Percentiles rank a stretch among this genome's conserved stretches.
Conservation (phyloP, 1,140 invertebrate species). For the Helicoverpa zea region DNA sequence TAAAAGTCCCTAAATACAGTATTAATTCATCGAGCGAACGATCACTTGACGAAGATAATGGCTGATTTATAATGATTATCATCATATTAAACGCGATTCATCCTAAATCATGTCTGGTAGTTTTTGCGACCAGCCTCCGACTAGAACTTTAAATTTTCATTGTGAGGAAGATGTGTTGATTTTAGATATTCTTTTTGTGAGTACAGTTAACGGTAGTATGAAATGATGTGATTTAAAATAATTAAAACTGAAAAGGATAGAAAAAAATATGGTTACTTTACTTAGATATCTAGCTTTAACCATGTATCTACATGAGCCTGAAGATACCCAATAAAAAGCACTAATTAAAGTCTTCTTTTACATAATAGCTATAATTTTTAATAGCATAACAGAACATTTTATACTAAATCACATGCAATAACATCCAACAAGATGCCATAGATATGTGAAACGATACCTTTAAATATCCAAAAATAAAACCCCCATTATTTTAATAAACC, state of each 20-base stretch:
- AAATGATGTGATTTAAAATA: too few relatives aligned
- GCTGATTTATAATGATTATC: constrained; percentile 82
- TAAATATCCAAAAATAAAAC: constrained; percentile 64
- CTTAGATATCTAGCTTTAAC: too few relatives aligned
- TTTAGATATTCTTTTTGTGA: background rate
- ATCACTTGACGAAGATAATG: constrained; percentile 76
- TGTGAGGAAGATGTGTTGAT: background rate
- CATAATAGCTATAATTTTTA: background rate
- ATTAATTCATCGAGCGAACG: constrained; percentile 70
- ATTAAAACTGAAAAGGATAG: too few relatives aligned
- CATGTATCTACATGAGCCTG: too few relatives aligned
- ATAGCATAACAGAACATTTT: background rate
- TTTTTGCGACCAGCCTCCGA: constrained; percentile 61
- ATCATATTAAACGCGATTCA: constrained; percentile 76
- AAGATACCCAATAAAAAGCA: too few relatives aligned
- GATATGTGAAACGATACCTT: constrained; percentile 25
- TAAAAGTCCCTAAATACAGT: constrained; percentile 58
- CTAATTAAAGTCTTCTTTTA: too few relatives aligned
- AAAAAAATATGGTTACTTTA: too few relatives aligned
- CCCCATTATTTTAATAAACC: constrained; percentile 70
- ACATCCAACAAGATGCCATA: constrained; percentile 9
- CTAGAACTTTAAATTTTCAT: constrained; percentile 50
- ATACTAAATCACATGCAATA: constrained; percentile 28
- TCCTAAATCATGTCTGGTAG: constrained; percentile 70
- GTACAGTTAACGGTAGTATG: too few relatives aligned